Evolutionary conservation across 1,140 invertebrate genomes (phyloP), one percentile per base, ranked within the genome.

Genomic region (Zeugodacus cucurbitae): DNA sequence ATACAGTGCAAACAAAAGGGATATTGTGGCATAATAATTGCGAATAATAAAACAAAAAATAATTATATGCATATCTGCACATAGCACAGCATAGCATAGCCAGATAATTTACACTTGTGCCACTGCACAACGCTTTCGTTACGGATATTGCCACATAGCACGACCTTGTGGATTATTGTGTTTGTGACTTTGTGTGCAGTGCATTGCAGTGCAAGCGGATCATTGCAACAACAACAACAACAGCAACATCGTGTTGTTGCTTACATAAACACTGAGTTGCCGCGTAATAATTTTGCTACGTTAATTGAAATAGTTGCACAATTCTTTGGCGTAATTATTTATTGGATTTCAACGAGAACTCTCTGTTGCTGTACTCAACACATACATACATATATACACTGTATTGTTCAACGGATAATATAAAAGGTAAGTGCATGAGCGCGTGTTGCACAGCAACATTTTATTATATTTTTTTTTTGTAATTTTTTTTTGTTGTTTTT

Each of bases 251-350:
- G 22, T 22, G 22, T n/a, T 8, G 14, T 29, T 82, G 41, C 14
- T 10, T 48, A n/a, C n/a, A 7, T 82, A 48, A 41, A 34, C 10
- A 29, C n/a, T 5, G n/a, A n/a, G 29, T 17, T 70, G 64, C 59
- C 26, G 64, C 29, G 37, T 44, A 22, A 41, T 44, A 44, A 44
- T 44, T 41, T 74, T 74, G n/a, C 17, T 82, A 22, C 74, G 22
- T 82, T 82, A 82, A 82, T 82, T 82, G 74, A 82, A 82, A 82
- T n/a, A 7, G n/a, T 82, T 82, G 74, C 41, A 74, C 32, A 74
- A 74, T 17, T 22, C n/a, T 22, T 20, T 29, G 22, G 74, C 41
- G 41, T 22, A 37, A 74, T 29, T 22, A n/a, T n/a, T 26, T 20
- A 41, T 82, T 44, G 74, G 41, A 82, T 82, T 48, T 44, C 41